phyloP scores from a whole-genome alignment of 2,888 invertebrate genomes.

The Rhagonycha fulva region DNA sequence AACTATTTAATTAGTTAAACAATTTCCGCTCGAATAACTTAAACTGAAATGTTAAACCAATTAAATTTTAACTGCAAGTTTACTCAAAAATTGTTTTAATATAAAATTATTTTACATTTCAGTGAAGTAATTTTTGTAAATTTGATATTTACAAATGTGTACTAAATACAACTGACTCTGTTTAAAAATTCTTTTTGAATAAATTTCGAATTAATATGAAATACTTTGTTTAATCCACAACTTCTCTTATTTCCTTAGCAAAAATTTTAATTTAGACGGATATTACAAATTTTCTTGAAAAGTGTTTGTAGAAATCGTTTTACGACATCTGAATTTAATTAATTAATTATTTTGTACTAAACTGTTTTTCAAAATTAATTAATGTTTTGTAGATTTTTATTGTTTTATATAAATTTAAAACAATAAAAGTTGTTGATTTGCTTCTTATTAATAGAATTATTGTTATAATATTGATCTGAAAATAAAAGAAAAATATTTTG shows the following conservation, averaged over 20 bases:
- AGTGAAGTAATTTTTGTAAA: too few relatives aligned
- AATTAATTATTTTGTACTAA: neutral
- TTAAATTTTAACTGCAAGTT: too few relatives aligned
- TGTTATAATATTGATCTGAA: neutral
- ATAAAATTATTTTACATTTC: too few relatives aligned
- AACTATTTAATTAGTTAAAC: too few relatives aligned
- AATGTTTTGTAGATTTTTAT: neutral
- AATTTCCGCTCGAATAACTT: too few relatives aligned
- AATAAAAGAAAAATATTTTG: neutral
- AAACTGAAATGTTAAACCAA: too few relatives aligned
- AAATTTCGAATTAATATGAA: neutral
- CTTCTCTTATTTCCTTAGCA: neutral
- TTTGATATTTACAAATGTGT: neutral
- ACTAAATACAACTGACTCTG: neutral
- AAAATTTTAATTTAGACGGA: neutral
- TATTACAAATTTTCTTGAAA: neutral
- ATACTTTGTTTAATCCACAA: neutral
- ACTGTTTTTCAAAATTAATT: neutral
- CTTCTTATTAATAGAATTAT: neutral
- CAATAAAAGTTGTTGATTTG: neutral
- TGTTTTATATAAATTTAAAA: neutral
- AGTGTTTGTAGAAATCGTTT: neutral
- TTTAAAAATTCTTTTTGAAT: neutral
- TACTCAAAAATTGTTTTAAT: too few relatives aligned
- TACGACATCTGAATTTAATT: neutral